phyloP scores from a whole-genome alignment of 2,888 invertebrate genomes.

The Chrysodeixis includens region DNA sequence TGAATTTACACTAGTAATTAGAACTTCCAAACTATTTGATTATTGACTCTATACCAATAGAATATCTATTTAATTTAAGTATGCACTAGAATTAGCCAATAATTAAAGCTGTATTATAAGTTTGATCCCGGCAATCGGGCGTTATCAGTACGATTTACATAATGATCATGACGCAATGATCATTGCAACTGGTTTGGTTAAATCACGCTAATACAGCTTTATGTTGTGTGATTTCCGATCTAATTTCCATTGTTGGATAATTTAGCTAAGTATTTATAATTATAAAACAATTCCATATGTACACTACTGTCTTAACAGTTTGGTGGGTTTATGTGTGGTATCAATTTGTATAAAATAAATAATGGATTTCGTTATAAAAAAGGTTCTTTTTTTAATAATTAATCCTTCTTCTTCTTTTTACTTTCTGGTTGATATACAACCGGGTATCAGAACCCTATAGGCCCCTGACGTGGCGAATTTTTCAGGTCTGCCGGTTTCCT shows the following conservation, averaged over 20 bases:
- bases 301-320: no score
- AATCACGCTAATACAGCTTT: constrained; percentile 10
- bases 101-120: not conserved
- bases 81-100: not conserved
- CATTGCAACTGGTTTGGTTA: constrained; percentile 17
- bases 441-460: no score
- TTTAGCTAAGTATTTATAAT: no score
- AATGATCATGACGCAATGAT: constrained; percentile 6
- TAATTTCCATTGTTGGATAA: constrained; percentile 23
- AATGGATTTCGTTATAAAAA: no score
- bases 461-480: no score
- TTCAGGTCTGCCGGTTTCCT: no score
- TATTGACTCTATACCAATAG: not conserved
- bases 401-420: no score
- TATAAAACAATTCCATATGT: constrained; percentile 12
- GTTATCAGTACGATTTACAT: constrained; percentile 24
- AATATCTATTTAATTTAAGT: not conserved
- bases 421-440: no score
- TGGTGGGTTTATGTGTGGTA: no score
- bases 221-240: constrained; percentile 10
- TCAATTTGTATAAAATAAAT: no score
- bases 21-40: not conserved
- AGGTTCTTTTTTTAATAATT: no score
- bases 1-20: no score
- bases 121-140: constrained; percentile 15